Evolutionary conservation across 2,797 vertebrate genomes (phyloP).

Genomic region (Alcedo atthis): DNA sequence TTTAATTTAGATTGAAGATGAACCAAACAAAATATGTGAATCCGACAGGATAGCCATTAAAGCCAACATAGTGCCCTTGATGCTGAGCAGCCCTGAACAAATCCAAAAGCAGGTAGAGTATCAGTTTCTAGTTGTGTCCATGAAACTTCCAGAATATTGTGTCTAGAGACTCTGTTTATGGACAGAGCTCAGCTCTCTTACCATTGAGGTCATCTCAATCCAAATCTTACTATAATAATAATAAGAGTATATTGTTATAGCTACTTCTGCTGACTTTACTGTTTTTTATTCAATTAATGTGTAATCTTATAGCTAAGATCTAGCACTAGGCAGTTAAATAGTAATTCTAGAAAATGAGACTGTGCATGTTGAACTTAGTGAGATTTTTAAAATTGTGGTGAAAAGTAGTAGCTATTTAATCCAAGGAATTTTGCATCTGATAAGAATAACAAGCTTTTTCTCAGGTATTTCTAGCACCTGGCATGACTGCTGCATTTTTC

Average conservation of each 20-base stretch:
- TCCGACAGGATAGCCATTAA: constrained; percentile 92
- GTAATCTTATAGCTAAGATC: background rate
- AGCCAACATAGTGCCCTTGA: constrained; percentile 96
- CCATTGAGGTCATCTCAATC: background rate
- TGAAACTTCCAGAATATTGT: background rate
- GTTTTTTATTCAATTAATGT: background rate
- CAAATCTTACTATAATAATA: background rate
- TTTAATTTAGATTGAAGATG: constrained; percentile 88
- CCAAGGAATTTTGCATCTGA: background rate
- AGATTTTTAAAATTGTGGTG: background rate
- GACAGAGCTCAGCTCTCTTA: background rate
- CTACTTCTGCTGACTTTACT: background rate
- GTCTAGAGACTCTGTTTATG: background rate
- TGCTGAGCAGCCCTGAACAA: constrained; percentile 97
- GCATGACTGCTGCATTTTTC: background rate
- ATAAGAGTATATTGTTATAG: background rate
- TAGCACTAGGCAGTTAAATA: background rate
- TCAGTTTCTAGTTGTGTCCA: background rate
- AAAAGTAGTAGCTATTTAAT: background rate
- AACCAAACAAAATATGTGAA: constrained; percentile 97
- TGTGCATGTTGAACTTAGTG: background rate
- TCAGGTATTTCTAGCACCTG: background rate
- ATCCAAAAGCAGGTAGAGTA: constrained; percentile 95
- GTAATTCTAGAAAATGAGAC: background rate
- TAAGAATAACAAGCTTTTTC: background rate